Base-by-base conservation (phyloP, 1,140 invertebrate genomes). In the Whitmania pigra region DNA sequence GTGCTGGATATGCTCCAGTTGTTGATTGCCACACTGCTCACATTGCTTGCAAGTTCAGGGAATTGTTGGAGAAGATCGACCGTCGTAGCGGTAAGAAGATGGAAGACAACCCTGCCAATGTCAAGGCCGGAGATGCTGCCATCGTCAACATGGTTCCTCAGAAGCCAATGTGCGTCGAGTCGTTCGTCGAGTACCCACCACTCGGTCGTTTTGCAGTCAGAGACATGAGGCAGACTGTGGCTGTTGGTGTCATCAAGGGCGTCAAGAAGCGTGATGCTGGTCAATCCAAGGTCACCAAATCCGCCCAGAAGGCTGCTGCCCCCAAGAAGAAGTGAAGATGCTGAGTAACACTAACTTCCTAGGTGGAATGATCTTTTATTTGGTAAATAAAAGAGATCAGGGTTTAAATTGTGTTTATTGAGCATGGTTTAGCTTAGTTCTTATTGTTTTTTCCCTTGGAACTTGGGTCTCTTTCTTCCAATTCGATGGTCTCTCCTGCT, bases 171-270 rank as follows among this genome's bases (percentile, higher is more conserved):
- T 97, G 94, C 82, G 94, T 98, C 31, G 95, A 98, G 84, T 88
- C 93, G 77, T 99, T 98, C 89, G 88, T 90, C 79, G 93, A 97
- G 80, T 99, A 94, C 86, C 92, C 95, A 77, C 95, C 95, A 73
- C 86, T 99, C 76, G 96, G 95, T 77, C 90, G 95, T 83, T 98
- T 99, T 81, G 95, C 96, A 75, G 94, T 98, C 25, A 91, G 95
- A 85, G 96, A 98, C 86, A 98, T 98, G 95, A 89, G 94, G 83
- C 94, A 98, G 84, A 98, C 95, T 5, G 95, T 99, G 31, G 96
- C 95, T 77, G 95, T 99, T 72, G 96, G 96, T 80, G 94, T 98
- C 79, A 95, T 96, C 82, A 96, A 95, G 78, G 72, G 74, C 22
- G 82, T 84, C 18, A 74, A 76, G 55, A 83, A 83, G 76, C 74